Evolutionary conservation across 2,797 vertebrate species (phyloP).

Genomic region (Cyprinodon diabolis): DNA sequence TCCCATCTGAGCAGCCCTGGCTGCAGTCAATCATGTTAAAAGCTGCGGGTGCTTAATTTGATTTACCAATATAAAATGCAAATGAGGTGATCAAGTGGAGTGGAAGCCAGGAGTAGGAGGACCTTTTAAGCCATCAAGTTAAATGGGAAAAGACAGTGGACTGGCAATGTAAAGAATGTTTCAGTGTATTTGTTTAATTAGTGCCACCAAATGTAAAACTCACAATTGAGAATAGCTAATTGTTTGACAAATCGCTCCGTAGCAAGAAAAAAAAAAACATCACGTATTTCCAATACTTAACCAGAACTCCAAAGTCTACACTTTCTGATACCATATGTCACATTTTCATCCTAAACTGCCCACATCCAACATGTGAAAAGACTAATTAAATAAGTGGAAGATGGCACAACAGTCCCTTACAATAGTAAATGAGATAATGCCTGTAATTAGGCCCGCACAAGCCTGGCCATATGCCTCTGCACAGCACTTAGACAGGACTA

Average conservation of each 20-base stretch:
- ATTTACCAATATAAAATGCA: constrained; percentile 99
- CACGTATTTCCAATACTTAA: constrained; percentile 80
- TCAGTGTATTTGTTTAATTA: constrained; percentile 99
- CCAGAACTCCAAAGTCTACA: constrained; percentile 52
- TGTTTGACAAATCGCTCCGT: constrained; percentile 97
- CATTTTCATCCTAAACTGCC: constrained; percentile 88
- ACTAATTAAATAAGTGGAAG: constrained; percentile 99
- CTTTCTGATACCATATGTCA: constrained; percentile 78
- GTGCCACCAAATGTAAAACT: constrained; percentile 97
- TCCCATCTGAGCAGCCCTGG: constrained; percentile 96
- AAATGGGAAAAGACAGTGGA: constrained; percentile 96
- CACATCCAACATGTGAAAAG: constrained; percentile 94
- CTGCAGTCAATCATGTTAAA: constrained; percentile 99
- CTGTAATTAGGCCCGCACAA: constrained; percentile 89
- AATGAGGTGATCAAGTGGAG: constrained; percentile 99
- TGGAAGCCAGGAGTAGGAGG: constrained; percentile 90
- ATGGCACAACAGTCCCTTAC: constrained; percentile 91
- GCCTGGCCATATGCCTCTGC: constrained; percentile 84
- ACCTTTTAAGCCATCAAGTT: constrained; percentile 99
- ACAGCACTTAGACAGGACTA: constrained; percentile 74
- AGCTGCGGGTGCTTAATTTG: constrained; percentile 99
- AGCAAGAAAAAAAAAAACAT: constrained; percentile 86
- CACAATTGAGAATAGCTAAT: constrained; percentile 84
- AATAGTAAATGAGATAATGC: constrained; percentile 92
- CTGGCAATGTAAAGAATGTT: constrained; percentile 96